phyloP scores from a whole-genome alignment of 2,113 vertebrate genomes.

The Scophthalmus maximus region DNA sequence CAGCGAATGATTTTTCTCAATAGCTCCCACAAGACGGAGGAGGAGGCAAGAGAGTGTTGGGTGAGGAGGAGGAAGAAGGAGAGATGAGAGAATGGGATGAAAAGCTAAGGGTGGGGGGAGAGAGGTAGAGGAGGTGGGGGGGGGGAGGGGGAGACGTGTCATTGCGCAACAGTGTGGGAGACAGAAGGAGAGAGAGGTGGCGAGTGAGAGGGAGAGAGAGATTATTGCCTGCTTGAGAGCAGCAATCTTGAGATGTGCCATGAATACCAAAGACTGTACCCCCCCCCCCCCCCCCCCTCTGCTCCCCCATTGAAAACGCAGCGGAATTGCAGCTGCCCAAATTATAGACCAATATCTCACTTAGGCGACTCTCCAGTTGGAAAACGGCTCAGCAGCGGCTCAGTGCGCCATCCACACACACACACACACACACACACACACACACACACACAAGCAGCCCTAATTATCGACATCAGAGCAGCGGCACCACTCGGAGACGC shows the following conservation, averaged over 20 bases:
- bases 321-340: conserved; percentile 62
- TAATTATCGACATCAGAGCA: conserved; percentile 21
- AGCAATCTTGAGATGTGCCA: conserved; percentile 68
- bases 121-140: background rate
- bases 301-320: conserved; percentile 41
- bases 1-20: conserved; percentile 72
- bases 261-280: conserved; percentile 71
- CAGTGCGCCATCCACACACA: conserved; percentile 9
- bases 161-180: conserved; percentile 71
- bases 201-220: conserved; percentile 31
- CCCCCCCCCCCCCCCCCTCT: background rate
- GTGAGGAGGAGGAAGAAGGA: background rate
- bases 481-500: conserved; percentile 1
- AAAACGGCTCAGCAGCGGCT: conserved; percentile 15
- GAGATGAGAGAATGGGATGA: background rate
- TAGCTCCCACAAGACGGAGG: conserved; percentile 64
- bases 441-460: background rate
- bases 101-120: background rate
- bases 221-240: conserved; percentile 73
- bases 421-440: background rate
- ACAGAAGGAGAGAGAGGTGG: conserved; percentile 28
- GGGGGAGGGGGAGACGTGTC: conserved; percentile 21
- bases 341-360: conserved; percentile 55
- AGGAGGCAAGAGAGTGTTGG: background rate
- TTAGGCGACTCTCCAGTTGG: conserved; percentile 14